Conservation (phyloP, 2,888 invertebrate genomes). For the Drosophila mettleri region DNA sequence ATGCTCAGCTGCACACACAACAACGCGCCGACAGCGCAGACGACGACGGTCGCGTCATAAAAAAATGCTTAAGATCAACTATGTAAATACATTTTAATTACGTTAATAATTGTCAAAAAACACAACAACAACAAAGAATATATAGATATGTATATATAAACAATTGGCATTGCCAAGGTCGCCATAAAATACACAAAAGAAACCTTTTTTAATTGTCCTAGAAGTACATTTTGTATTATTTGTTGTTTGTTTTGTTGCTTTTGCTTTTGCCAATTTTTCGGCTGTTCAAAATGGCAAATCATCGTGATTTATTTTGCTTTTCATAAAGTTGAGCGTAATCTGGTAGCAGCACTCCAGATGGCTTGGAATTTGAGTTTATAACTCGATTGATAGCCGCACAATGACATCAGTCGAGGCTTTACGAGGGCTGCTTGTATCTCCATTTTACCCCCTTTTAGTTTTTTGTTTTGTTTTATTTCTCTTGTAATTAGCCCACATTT, state of each 20-base stretch:
- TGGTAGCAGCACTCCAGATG: constrained; percentile 11
- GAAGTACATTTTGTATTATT: constrained; percentile 49
- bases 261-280: constrained; percentile 40
- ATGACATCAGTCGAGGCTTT: constrained; percentile 24
- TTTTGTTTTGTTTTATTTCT: neutral
- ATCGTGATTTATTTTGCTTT: constrained; percentile 43
- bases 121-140: neutral
- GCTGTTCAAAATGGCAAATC: constrained; percentile 60
- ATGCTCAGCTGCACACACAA: constrained; percentile 76
- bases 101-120: constrained; percentile 79
- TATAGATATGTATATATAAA: constrained; percentile 13
- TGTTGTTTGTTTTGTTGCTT: constrained; percentile 18
- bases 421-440: constrained; percentile 1
- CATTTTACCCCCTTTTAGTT: neutral
- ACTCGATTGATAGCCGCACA: constrained; percentile 14
- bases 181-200: constrained; percentile 51
- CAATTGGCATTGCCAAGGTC: constrained; percentile 80
- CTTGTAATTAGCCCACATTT: constrained; percentile 30
- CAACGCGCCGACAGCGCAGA: constrained; percentile 53
- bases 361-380: constrained; percentile 16
- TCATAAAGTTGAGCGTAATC: constrained; percentile 24
- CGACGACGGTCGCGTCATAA: constrained; percentile 64
- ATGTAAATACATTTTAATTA: constrained; percentile 81
- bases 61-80: constrained; percentile 63
- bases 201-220: constrained; percentile 77